A percentile compares a stretch with the other conserved stretches of the same genome.
These are phyloP conservation scores for Halictus quadricinctus DNA, from an alignment of 2,888 invertebrate genomes.

Conservation along the genomic window DNA sequence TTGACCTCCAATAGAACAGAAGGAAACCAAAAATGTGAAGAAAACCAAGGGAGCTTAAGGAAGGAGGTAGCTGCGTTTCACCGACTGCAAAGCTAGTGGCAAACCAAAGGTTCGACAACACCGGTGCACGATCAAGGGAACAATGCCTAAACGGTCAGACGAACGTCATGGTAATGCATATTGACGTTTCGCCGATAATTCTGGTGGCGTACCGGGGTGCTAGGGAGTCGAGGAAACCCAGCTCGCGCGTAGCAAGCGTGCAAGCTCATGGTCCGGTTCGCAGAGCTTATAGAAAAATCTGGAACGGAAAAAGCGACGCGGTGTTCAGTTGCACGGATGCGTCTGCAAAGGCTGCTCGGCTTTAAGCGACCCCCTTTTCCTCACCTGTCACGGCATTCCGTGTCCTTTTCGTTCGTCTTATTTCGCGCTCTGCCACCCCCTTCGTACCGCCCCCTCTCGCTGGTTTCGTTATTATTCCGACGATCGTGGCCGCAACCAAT, in stretches of 20 bases:
- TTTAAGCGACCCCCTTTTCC: constrained; percentile 29
- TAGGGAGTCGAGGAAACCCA: constrained; percentile 42
- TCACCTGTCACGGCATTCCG: constrained; percentile 1
- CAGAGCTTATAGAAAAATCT: constrained; percentile 33
- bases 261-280: constrained; percentile 30
- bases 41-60: not conserved
- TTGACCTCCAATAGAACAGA: not conserved
- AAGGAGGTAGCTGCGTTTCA: not conserved
- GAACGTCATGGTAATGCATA: constrained; percentile 63
- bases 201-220: constrained; percentile 48
- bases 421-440: not conserved
- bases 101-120: not conserved
- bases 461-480: constrained; percentile 21
- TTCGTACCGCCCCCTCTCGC: not conserved
- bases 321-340: not conserved
- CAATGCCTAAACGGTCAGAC: constrained; percentile 49
- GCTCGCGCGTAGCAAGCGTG: constrained; percentile 37
- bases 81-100: not conserved
- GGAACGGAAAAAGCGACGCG: not conserved
- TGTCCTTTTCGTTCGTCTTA: constrained; percentile 9
- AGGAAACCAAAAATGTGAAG: not conserved
- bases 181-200: constrained; percentile 81
- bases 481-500: constrained; percentile 2
- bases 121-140: constrained; percentile 14
- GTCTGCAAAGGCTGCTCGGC: constrained; percentile 4